Evolutionary conservation across 2,113 vertebrate genomes (phyloP).

Genomic region (Phyllostomus discolor): DNA sequence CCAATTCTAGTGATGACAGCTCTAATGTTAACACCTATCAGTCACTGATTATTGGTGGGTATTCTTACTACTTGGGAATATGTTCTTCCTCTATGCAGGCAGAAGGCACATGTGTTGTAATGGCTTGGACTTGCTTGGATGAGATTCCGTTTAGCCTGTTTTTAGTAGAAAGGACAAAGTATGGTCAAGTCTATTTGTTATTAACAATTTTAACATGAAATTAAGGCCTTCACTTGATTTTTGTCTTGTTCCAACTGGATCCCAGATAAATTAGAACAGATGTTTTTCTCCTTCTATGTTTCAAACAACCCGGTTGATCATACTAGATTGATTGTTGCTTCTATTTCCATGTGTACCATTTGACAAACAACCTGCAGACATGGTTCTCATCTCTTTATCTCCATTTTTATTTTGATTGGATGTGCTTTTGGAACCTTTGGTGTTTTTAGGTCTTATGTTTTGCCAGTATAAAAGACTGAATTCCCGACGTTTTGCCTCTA

Average conservation of each 20-base stretch:
- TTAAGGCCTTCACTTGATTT: slow-evolving; percentile 19
- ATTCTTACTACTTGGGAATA: slow-evolving; percentile 9
- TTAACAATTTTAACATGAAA: slow-evolving; percentile 24
- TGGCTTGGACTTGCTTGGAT: not conserved
- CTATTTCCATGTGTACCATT: not conserved
- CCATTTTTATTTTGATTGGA: slow-evolving; percentile 15
- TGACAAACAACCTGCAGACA: not conserved
- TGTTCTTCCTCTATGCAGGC: not conserved
- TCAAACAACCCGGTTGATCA: slow-evolving; percentile 12
- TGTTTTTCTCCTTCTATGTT: not conserved
- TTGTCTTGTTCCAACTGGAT: not conserved
- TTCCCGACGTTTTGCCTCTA: slow-evolving; percentile 4
- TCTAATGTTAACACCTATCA: slow-evolving; percentile 42
- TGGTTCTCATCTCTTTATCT: not conserved
- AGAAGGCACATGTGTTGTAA: slow-evolving; percentile 13
- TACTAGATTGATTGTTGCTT: not conserved
- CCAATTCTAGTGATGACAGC: not conserved
- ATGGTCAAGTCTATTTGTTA: slow-evolving; percentile 13
- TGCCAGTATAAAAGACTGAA: not conserved
- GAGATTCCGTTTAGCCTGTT: not conserved
- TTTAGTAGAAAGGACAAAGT: slow-evolving; percentile 14
- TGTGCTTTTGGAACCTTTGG: not conserved
- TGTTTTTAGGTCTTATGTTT: not conserved
- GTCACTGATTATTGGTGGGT: slow-evolving; percentile 35
- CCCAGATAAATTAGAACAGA: not conserved